Evolutionary conservation across 2,888 invertebrate species (phyloP), one percentile per base, ranked within the genome.

Genomic region (Crematogaster levior): DNA sequence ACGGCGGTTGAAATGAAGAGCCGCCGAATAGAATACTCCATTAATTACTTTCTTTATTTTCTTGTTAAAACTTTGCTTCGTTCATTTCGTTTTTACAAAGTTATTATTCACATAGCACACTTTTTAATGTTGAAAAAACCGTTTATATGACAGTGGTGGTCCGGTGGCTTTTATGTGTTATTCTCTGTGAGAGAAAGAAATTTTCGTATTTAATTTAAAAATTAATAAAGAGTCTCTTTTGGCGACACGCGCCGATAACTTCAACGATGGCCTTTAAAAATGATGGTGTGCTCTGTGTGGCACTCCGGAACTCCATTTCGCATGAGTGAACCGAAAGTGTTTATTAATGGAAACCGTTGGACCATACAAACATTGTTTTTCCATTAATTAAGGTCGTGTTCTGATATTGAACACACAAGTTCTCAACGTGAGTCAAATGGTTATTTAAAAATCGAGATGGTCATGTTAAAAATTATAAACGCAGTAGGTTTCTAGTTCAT

Each of bases 11-110:
- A 37, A 24, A 53, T n/a, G 51, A 48, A 24, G 40, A 66, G 60
- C 43, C 65, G 70, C 7, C 65, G 61, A 27, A 63, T 70, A 63
- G 46, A 73, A 81, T 79, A 61, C 72, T 60, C 53, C 83, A 84
- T 89, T 89, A 83, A 87, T 87, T 88, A 37, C 37, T 43, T 15
- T 34, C 56, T 40, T 24, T 75, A 1, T 53, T 30, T 48, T 1
- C 9, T 1, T 18, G 18, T 24, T 40, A 12, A 30, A 53, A 43
- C 43, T 34, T 51, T 37, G 6, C 24, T 21, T 46, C 58, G 10
- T 37, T 48, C n/a, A 56, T 51, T 66, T 43, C 21, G 10, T 43
- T 82, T n/a, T 66, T 18, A n/a, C 43, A 1, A 12, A 37, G 37
- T 56, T 51, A 51, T 40, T 51, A 37, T 48, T 21, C 24, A 27